These are phyloP conservation scores for Drosophila meridiana DNA, from an alignment of 2,888 invertebrate genomes.

Conservation along the genomic window DNA sequence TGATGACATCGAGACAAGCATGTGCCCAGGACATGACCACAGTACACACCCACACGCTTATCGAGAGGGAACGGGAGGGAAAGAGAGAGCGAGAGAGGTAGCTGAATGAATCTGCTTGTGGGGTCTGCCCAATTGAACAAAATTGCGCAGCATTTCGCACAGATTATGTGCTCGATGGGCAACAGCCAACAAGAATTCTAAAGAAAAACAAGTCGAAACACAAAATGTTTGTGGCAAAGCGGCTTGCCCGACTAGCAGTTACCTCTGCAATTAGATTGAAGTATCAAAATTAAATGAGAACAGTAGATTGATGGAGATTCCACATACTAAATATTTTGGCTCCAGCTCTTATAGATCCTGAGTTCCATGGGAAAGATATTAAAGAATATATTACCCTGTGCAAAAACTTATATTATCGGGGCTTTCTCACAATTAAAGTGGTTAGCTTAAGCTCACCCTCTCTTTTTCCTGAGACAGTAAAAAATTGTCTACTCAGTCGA, in stretches of 20 bases:
- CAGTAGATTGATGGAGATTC: too few species aligned
- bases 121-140: conserved; percentile 45
- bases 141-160: conserved; percentile 51
- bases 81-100: neutral
- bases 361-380: neutral
- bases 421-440: neutral
- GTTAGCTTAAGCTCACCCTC: neutral
- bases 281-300: too few species aligned
- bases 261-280: neutral
- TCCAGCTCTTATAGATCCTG: neutral
- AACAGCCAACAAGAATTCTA: conserved; percentile 12
- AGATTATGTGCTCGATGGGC: conserved; percentile 51
- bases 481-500: neutral
- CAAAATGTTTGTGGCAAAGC: neutral
- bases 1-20: conserved; percentile 63
- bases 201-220: neutral
- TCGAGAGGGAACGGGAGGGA: neutral
- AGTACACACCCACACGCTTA: conserved; percentile 12
- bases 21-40: conserved; percentile 55
- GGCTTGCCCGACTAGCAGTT: conserved; percentile 6
- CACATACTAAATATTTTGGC: neutral
- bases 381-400: neutral
- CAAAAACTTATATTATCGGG: neutral
- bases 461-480: neutral
- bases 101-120: conserved; percentile 9